These are phyloP conservation scores for Morus bassanus DNA, from an alignment of 2,797 vertebrate genomes.

Conservation along the genomic window DNA sequence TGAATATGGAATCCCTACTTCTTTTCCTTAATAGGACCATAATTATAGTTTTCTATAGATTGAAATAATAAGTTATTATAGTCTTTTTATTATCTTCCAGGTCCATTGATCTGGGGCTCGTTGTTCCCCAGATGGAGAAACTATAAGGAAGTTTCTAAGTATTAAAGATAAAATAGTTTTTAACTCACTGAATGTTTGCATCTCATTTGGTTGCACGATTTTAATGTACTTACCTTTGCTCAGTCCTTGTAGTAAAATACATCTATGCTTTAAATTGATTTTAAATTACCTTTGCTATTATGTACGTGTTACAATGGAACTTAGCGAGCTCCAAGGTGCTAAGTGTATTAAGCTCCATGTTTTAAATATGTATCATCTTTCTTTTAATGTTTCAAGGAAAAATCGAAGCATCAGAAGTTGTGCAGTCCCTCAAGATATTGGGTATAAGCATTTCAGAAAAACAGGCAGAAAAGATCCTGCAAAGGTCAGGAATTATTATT, in stretches of 20 bases:
- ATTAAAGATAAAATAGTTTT: neutral
- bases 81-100: neutral
- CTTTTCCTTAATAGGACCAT: neutral
- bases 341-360: neutral
- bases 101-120: neutral
- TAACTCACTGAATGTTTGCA: neutral
- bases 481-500: constrained; percentile 79
- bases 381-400: constrained; percentile 77
- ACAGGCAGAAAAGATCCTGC: constrained; percentile 88
- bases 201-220: neutral
- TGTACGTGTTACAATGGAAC: neutral
- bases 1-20: neutral
- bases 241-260: neutral
- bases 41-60: neutral
- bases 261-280: neutral
- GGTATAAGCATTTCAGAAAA: constrained; percentile 85
- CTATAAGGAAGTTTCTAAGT: neutral
- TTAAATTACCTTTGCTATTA: neutral
- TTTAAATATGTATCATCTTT: neutral
- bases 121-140: neutral
- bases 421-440: constrained; percentile 87
- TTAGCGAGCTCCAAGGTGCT: neutral
- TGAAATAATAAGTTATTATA: neutral
- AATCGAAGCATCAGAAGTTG: constrained; percentile 88
- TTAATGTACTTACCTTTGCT: neutral